Base-by-base conservation (phyloP, 92 coral and sea anemone genomes). In the Siderastrea siderea region DNA sequence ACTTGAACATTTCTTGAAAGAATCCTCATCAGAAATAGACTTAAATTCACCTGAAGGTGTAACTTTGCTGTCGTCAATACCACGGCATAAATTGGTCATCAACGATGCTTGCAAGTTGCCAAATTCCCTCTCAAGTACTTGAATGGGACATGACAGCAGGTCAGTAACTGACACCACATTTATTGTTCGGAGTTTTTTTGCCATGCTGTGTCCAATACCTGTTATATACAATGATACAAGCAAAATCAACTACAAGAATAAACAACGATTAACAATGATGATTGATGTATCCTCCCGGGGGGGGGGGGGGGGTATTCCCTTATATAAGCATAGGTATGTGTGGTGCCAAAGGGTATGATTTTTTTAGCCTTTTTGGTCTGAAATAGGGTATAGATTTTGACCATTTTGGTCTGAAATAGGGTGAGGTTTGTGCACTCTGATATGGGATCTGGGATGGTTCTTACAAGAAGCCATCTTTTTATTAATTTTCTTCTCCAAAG, bases 11-110 rank as follows among this genome's bases (percentile, higher is more conserved):
- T 91, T 84, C 47, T 83, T 86, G 53, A 94, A 95, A 2, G 98
- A 94, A 62, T 95, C 98, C 85, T 95, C 98, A 9, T 91, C 95
- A 68, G 95, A 91, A 16, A 95, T 91, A 8, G 98, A 91, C 57
- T 95, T 95, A 45, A 92, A 95, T 8, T 84, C 88, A 45, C 96
- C 92, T 15, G 96, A 90, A 48, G 91, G 78, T 9, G 71, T 83
- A 26, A 95, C 98, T 13, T 94, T 89, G 48, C 92, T 84, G 87
- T 95, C 96, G 45, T 95, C 98, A 80, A 91, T 79, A 46, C 98
- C 98, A 74, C 54, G 68, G 68, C 98, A 88, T 9, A 93, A 64
- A 84, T 81, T 90, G 77, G 78, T 84, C 87, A 95, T 67, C 55
- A 75, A 48, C 47, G 38, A 44, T 80, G 96, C 89, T 9, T 72